These are phyloP conservation scores for Anthopleura sola DNA, from an alignment of 64 coral and sea anemone species.

Conservation along the genomic window DNA sequence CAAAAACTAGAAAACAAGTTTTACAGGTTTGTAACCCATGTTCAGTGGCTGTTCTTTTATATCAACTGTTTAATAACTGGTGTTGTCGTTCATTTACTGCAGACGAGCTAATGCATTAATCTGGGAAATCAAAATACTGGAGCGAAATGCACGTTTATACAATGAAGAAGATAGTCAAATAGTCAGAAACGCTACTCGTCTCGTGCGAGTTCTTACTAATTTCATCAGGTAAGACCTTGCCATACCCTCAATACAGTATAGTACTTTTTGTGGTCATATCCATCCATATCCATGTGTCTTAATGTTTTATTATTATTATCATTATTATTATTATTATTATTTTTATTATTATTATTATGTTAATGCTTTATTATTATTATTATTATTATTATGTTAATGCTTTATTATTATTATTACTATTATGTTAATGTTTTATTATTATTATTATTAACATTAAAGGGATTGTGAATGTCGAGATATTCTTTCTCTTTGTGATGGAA, in stretches of 20 bases:
- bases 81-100: not conserved
- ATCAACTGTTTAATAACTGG: too few species aligned
- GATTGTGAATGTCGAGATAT: slow-evolving; percentile 46
- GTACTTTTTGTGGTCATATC: too few species aligned
- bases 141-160: slow-evolving; percentile 78
- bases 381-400: too few species aligned
- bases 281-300: too few species aligned
- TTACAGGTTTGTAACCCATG: slow-evolving; percentile 61
- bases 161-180: slow-evolving; percentile 98
- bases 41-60: too few species aligned
- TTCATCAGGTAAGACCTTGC: slow-evolving; percentile 68
- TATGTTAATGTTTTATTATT: not conserved
- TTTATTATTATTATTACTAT: too few species aligned
- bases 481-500: slow-evolving; percentile 46
- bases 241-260: too few species aligned
- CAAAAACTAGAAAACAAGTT: slow-evolving; percentile 84
- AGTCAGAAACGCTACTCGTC: slow-evolving; percentile 72
- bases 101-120: slow-evolving; percentile 80
- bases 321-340: too few species aligned
- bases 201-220: slow-evolving; percentile 52
- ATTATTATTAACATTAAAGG: slow-evolving; percentile 3
- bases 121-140: slow-evolving; percentile 89
- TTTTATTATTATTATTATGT: too few species aligned
- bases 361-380: too few species aligned
- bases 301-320: too few species aligned